Conservation (phyloP, 2,888 invertebrate genomes). For the Stenotaenia linearis region DNA sequence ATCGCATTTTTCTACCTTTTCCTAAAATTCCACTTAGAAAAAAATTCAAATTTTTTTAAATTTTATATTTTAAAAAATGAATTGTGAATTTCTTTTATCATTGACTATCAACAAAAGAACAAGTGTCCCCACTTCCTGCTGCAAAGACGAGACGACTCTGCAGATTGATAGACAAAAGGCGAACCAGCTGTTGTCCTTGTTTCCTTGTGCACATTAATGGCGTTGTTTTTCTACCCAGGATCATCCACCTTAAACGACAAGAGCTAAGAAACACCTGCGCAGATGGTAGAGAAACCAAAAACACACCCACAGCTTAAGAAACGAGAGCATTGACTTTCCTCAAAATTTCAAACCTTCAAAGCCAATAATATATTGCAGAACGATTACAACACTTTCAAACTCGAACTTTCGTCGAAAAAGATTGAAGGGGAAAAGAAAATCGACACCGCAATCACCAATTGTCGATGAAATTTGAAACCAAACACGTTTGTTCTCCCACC, state of each 20-base stretch:
- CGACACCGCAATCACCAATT: neutral
- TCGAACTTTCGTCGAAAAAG: too few relatives aligned
- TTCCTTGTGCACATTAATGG: constrained; percentile 17
- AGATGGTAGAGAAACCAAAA: constrained; percentile 17
- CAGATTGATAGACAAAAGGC: constrained; percentile 22
- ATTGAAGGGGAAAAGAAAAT: too few relatives aligned
- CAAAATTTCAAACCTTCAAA: neutral
- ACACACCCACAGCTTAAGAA: constrained; percentile 24
- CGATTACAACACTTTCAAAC: neutral
- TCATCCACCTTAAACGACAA: constrained; percentile 26
- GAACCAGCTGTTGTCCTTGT: constrained; percentile 13
- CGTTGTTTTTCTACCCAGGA: constrained; percentile 19
- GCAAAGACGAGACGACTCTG: constrained; percentile 12
- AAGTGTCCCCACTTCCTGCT: neutral
- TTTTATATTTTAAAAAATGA: neutral
- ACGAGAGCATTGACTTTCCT: constrained; percentile 9
- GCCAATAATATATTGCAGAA: neutral
- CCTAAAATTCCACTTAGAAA: too few relatives aligned
- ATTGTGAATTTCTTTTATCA: neutral
- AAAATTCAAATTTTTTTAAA: too few relatives aligned
- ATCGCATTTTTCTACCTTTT: too few relatives aligned
- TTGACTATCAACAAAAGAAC: constrained; percentile 5
- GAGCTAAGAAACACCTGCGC: constrained; percentile 23
- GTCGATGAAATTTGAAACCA: neutral
- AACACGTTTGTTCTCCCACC: neutral